Evolutionary conservation across 2,797 vertebrate genomes (phyloP), one percentile per base, ranked within the genome.

Genomic region (Rhabdomys pumilio): DNA sequence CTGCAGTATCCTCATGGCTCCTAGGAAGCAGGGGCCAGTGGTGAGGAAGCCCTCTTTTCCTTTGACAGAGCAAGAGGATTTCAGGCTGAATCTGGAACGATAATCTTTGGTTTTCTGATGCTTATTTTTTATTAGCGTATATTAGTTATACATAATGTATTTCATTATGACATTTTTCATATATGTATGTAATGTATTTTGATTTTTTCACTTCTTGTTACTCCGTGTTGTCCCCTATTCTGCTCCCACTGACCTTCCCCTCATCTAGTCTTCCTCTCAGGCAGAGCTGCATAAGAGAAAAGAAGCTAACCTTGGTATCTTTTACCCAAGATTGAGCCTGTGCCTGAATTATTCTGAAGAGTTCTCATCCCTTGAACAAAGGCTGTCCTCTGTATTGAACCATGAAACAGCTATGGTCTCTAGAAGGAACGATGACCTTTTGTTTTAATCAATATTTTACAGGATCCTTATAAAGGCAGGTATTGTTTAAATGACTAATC

Each of bases 1-100:
- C 85, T 95, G 22, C 47, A 34, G 15, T 34, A 7, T 92, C 61
- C 76, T 93, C 50, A 22, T 91, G 90, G 38, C 59, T 91, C 47
- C 53, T 38, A 19, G 59, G 20, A 82, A 59, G 50, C 47, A 31
- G 9, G 80, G 61, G 84, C 59, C 12, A 19, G 3, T 34, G 53
- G 24, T 6, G 55, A 69, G 55, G 61, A 89, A 90, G 65, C 50
- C 53, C 17, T 24, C 61, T 77, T 93, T 17, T 57, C 44, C 7
- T 55, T 24, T n/a, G 22, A 57, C 10, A 0, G 59, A 57, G 26
- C 72, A 38, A 55, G 31, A 63, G 55, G 10, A 19, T 44, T 22
- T 79, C n/a, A 50, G 19, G 38, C 50, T 59, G 65, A 31, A 53
- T 63, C 86, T 95, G 90, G 53, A 89, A 86, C 34, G 61, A 73